These are phyloP conservation scores for Sorex maritimensis DNA, from an alignment of 2,797 vertebrate genomes.

Conservation along the genomic window DNA sequence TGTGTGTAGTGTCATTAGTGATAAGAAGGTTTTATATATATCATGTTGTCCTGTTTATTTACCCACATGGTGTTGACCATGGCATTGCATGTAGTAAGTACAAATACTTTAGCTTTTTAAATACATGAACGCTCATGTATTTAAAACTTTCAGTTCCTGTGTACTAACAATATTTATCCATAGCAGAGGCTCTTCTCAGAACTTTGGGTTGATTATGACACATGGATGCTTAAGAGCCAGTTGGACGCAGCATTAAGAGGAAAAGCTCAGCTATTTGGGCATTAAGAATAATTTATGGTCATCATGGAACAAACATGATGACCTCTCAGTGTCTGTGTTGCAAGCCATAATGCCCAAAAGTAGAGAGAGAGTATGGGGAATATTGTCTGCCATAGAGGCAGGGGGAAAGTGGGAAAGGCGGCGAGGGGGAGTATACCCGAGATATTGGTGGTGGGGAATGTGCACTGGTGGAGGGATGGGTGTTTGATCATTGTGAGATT, in stretches of 20 bases:
- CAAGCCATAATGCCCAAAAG: too few relatives aligned
- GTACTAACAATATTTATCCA: background rate
- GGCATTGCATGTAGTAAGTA: background rate
- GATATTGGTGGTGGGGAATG: too few relatives aligned
- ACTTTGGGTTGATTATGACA: constrained; percentile 4
- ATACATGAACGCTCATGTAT: too few relatives aligned
- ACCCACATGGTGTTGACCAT: background rate
- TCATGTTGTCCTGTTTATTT: background rate
- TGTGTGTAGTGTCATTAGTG: background rate
- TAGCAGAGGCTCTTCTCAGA: constrained; percentile 8
- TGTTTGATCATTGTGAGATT: too few relatives aligned
- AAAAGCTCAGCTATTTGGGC: constrained; percentile 5
- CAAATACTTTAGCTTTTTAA: background rate
- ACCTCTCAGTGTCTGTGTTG: too few relatives aligned
- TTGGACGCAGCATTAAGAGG: constrained; percentile 27
- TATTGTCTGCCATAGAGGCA: too few relatives aligned
- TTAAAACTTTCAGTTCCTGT: background rate
- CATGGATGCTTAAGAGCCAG: background rate
- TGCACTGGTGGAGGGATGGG: too few relatives aligned
- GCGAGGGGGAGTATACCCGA: too few relatives aligned
- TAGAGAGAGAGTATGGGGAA: too few relatives aligned
- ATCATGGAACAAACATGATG: too few relatives aligned
- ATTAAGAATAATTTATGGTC: constrained; percentile 53
- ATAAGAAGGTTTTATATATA: too few relatives aligned
- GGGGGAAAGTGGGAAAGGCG: too few relatives aligned